A percentile compares a stretch with the other conserved stretches of the same genome.
phyloP scores from a whole-genome alignment of 2,888 invertebrate genomes.

The Agrenia bidenticulata region DNA sequence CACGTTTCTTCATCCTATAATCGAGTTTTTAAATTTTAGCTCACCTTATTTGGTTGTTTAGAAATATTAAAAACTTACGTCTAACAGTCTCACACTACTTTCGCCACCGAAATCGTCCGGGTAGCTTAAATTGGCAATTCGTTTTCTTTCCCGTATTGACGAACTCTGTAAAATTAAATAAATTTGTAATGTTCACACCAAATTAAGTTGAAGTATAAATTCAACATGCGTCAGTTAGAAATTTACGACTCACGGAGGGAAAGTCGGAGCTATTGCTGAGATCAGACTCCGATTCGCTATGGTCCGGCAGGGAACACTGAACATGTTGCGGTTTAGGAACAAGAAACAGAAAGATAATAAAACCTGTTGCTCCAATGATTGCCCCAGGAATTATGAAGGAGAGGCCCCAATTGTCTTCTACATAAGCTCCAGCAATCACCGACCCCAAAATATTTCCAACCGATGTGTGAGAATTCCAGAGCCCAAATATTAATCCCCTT shows the following conservation, averaged over 20 bases:
- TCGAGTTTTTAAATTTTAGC: not conserved
- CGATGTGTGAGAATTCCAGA: conserved; percentile 97
- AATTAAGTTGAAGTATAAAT: no score
- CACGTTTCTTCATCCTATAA: conserved; percentile 26
- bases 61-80: not conserved
- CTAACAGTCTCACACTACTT: conserved; percentile 7
- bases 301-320: conserved; percentile 61
- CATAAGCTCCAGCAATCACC: conserved; percentile 82
- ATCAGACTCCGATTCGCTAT: conserved; percentile 36
- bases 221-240: no score
- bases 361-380: conserved; percentile 71
- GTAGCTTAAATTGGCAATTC: not conserved
- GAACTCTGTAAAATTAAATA: conserved; percentile 12
- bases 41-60: not conserved
- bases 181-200: no score
- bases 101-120: conserved; percentile 8
- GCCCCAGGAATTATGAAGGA: conserved; percentile 85
- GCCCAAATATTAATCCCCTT: conserved; percentile 84
- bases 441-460: conserved; percentile 92
- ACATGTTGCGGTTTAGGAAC: conserved; percentile 79
- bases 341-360: conserved; percentile 77
- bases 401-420: conserved; percentile 83
- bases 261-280: conserved; percentile 9
- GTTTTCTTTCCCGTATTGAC: not conserved
- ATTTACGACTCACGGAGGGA: not conserved